Percentiles rank a stretch among this genome's conserved stretches.
phyloP scores from a whole-genome alignment of 2,113 vertebrate genomes.

The Pelmatolapia mariae region DNA sequence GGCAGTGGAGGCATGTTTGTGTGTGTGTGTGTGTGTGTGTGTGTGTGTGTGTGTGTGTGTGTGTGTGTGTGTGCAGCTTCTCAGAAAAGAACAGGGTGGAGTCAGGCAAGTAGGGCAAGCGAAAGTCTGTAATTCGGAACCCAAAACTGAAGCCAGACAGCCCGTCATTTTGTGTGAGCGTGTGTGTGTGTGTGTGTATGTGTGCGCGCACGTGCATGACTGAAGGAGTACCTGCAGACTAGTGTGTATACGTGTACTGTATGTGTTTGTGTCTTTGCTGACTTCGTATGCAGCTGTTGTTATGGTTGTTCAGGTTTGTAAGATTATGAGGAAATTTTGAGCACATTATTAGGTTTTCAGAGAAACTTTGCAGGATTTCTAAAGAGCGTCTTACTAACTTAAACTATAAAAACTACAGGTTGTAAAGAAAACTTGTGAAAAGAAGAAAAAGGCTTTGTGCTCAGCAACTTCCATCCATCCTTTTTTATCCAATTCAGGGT shows the following conservation, averaged over 20 bases:
- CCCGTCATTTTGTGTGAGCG: neutral
- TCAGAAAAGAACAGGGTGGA: neutral
- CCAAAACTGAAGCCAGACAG: neutral
- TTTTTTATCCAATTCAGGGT: neutral
- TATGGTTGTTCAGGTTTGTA: neutral
- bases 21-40: neutral
- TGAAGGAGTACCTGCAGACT: neutral
- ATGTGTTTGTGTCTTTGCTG: neutral
- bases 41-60: neutral
- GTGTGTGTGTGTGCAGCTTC: neutral
- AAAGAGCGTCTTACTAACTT: neutral
- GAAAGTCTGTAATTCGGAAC: slow-evolving; percentile 23
- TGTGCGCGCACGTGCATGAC: accelerated
- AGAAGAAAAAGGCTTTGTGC: neutral
- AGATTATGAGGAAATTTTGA: neutral
- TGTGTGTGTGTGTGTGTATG: neutral
- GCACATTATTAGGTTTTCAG: neutral
- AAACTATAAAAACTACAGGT: neutral
- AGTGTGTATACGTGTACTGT: neutral
- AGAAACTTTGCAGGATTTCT: neutral
- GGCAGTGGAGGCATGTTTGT: neutral
- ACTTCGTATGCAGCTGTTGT: neutral
- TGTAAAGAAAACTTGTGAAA: neutral
- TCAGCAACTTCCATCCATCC: neutral
- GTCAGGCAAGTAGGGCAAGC: neutral